Evolutionary conservation across 2,888 invertebrate species (phyloP).

Genomic region (Lucinisca nassula): DNA sequence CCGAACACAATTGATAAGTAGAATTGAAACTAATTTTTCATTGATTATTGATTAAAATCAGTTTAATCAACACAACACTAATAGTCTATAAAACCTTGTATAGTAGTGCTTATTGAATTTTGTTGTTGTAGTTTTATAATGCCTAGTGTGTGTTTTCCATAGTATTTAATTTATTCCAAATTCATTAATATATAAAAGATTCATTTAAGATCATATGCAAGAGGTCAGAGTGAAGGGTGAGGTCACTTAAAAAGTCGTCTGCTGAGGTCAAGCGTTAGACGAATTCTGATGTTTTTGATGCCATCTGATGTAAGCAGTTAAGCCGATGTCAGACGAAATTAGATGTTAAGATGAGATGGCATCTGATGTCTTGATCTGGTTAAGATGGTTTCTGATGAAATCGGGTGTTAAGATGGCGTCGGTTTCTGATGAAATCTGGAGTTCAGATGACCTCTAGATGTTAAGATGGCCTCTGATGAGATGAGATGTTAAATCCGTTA

Average conservation of each 20-base stretch:
- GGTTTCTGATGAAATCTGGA: not conserved
- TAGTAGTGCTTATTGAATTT: too few species aligned
- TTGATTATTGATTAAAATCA: too few species aligned
- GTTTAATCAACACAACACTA: too few species aligned
- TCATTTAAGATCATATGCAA: not conserved
- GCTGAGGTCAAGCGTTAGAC: not conserved
- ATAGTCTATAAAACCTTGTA: too few species aligned
- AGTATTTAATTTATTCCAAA: not conserved
- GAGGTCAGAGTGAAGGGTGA: not conserved
- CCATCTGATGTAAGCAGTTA: not conserved
- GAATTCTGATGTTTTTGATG: not conserved
- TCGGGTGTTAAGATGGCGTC: not conserved
- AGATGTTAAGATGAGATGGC: not conserved
- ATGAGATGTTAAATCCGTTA: not conserved
- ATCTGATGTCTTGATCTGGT: not conserved
- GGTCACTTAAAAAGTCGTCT: not conserved
- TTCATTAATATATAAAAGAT: not conserved
- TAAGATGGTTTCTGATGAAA: not conserved
- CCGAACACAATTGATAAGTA: too few species aligned
- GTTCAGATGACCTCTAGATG: not conserved
- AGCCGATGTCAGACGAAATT: not conserved
- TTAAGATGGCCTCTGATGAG: constrained; percentile 5
- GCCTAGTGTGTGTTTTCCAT: not conserved
- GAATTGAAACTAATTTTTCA: too few species aligned
- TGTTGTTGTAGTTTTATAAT: too few species aligned